phyloP scores from a whole-genome alignment of 1,140 invertebrate genomes.

The Galendromus occidentalis region DNA sequence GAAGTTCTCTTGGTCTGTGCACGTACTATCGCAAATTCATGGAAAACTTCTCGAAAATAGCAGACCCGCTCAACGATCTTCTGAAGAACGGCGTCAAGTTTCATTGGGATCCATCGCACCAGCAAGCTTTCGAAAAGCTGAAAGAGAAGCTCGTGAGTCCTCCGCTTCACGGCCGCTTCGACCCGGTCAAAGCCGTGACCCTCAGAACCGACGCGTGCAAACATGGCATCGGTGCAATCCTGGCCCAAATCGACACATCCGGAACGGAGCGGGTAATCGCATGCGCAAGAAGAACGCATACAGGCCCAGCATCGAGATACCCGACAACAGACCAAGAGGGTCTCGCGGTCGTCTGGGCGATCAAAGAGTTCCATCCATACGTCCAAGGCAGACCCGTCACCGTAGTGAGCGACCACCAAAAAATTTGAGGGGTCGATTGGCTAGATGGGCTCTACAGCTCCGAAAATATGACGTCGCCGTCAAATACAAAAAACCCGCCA shows the following conservation, averaged over 20 bases:
- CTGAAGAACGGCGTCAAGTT: slow-evolving; percentile 20
- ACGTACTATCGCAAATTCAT: slow-evolving; percentile 19
- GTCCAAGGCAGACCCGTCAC: slow-evolving; percentile 20
- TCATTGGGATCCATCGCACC: too few relatives aligned
- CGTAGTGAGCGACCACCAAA: slow-evolving; percentile 17
- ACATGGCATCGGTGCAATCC: slow-evolving; percentile 29
- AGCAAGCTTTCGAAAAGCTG: too few relatives aligned
- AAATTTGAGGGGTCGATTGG: slow-evolving; percentile 19
- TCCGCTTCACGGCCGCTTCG: slow-evolving; percentile 25
- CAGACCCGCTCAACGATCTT: slow-evolving; percentile 13
- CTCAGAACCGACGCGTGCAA: slow-evolving; percentile 28
- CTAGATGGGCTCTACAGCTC: slow-evolving; percentile 18
- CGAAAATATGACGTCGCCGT: slow-evolving; percentile 17
- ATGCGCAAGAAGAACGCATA: slow-evolving; percentile 17
- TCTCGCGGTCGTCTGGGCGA: slow-evolving; percentile 26
- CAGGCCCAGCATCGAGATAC: slow-evolving; percentile 25
- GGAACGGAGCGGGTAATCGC: slow-evolving; percentile 21
- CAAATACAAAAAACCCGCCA: too few relatives aligned
- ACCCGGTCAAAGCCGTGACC: slow-evolving; percentile 30
- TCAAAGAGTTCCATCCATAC: slow-evolving; percentile 29
- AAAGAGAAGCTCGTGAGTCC: slow-evolving; percentile 13
- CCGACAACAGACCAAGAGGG: slow-evolving; percentile 29
- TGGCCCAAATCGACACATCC: slow-evolving; percentile 26
- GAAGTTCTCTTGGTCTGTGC: slow-evolving; percentile 22
- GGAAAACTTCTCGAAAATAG: slow-evolving; percentile 14